Base-by-base conservation (phyloP, 35 echinoderm and acorn worm species). In the Ophiothrix spiculata region DNA sequence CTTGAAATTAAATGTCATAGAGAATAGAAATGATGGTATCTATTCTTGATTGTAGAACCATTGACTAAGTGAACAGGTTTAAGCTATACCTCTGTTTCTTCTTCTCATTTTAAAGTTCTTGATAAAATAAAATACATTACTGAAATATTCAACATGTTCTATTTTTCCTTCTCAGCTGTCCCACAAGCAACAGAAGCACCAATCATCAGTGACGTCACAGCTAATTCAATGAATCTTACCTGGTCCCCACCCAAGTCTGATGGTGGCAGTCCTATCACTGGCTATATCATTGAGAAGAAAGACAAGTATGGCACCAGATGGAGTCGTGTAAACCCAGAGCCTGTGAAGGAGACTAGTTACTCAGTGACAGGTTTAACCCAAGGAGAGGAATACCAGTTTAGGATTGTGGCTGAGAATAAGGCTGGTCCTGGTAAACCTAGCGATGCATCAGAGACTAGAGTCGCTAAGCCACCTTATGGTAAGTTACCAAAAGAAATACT, bases 351-450 rank as follows among this genome's bases (percentile, higher is more conserved):
- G 54, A 87, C 85, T 42, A 92, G 78, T 33, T 46, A 88, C 37
- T 93, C 78, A 25, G 84, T 97, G 16, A 78, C 90, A 33, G 86
- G 85, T 37, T 88, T 93, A 37, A 79, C 39, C 23, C 78, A 79
- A 39, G 91, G 88, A 19, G 88, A 92, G 36, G 90, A 92, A 37
- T 97, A 97, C 75, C 80, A 90, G 84, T 97, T 97, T 81, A 77
- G 94, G 39, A 88, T 97, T 54, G 46, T 87, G 37, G 94, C 91
- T 42, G 87, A 93, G 74, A 97, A 97, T 45, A 91, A 90, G 84
- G 94, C 87, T 75, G 94, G 94, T n/a, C 75, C 80, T 74, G 84
- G 91, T 28, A 97, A 93, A n/a, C 89, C 91, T 37, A 93, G 94
- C 32, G 79, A 92, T 36, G 45, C 88, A 0, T 54, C 88, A 16